Evolutionary conservation across 2,888 invertebrate species (phyloP).

Genomic region (Margaritifera margaritifera): DNA sequence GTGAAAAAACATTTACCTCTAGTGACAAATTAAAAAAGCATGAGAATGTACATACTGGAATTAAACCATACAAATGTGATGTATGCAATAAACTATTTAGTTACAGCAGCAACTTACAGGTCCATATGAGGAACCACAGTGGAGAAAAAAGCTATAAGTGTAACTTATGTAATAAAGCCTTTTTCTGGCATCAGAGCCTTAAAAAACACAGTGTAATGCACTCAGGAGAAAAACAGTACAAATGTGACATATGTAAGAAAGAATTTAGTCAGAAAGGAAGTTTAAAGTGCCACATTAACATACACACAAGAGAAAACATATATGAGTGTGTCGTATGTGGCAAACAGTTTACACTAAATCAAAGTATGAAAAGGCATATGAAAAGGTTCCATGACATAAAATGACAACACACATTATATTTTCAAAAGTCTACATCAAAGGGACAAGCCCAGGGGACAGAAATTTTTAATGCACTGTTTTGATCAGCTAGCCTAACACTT

Average conservation of each 20-base stretch:
- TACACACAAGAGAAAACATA: slow-evolving; percentile 4
- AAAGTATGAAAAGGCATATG: slow-evolving; percentile 12
- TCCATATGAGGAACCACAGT: slow-evolving; percentile 23
- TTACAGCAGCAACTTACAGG: slow-evolving; percentile 16
- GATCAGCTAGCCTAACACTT: too few relatives aligned
- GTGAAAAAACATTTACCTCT: too few relatives aligned
- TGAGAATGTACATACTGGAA: too few relatives aligned
- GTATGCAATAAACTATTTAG: slow-evolving; percentile 5
- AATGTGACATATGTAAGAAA: slow-evolving; percentile 4
- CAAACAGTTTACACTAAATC: slow-evolving; percentile 12
- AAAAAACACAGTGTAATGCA: neutral
- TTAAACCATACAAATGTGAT: slow-evolving; percentile 1
- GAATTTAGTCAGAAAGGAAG: slow-evolving; percentile 7
- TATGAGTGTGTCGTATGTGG: slow-evolving; percentile 10
- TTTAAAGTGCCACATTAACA: slow-evolving; percentile 17
- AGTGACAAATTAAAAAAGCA: too few relatives aligned
- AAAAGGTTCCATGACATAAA: too few relatives aligned
- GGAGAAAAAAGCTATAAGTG: slow-evolving; percentile 23
- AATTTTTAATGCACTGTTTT: too few relatives aligned
- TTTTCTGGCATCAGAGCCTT: neutral
- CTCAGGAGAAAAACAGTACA: neutral
- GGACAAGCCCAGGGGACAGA: too few relatives aligned
- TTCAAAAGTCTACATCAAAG: too few relatives aligned
- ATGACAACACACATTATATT: too few relatives aligned
- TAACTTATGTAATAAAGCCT: slow-evolving; percentile 17